Evolutionary conservation across 2,888 invertebrate species (phyloP).

Genomic region (Caradrina kadenii): DNA sequence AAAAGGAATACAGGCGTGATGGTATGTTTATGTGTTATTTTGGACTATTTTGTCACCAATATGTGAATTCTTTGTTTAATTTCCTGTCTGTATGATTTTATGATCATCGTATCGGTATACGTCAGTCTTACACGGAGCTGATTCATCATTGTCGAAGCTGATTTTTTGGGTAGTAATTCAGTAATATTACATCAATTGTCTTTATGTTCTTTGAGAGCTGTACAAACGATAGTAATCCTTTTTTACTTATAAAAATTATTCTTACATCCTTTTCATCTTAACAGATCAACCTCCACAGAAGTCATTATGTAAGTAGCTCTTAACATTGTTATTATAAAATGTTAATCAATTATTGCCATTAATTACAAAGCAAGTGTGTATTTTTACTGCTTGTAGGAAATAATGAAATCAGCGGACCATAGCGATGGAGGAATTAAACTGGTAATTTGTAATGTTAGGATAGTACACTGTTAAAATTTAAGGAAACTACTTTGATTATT

Average conservation of each 20-base stretch:
- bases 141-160: too few species aligned
- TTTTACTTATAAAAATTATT: not conserved
- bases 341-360: constrained; percentile 54
- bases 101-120: too few species aligned
- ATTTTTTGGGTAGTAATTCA: too few species aligned
- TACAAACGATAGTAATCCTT: too few species aligned
- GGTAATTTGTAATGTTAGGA: constrained; percentile 20
- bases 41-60: too few species aligned
- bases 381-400: constrained; percentile 53
- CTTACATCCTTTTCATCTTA: not conserved
- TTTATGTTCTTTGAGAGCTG: too few species aligned
- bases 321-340: constrained; percentile 31
- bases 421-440: constrained; percentile 41
- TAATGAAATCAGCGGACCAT: constrained; percentile 52
- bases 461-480: constrained; percentile 10
- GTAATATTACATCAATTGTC: too few species aligned
- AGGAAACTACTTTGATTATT: constrained; percentile 9
- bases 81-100: too few species aligned
- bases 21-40: too few species aligned
- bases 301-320: not conserved
- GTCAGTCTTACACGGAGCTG: too few species aligned
- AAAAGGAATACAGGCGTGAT: too few species aligned
- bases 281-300: not conserved
- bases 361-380: constrained; percentile 52
- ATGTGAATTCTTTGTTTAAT: too few species aligned